Evolutionary conservation across 1,140 invertebrate genomes (phyloP), one percentile per base, ranked within the genome.

Genomic region (Cherax destructor): DNA sequence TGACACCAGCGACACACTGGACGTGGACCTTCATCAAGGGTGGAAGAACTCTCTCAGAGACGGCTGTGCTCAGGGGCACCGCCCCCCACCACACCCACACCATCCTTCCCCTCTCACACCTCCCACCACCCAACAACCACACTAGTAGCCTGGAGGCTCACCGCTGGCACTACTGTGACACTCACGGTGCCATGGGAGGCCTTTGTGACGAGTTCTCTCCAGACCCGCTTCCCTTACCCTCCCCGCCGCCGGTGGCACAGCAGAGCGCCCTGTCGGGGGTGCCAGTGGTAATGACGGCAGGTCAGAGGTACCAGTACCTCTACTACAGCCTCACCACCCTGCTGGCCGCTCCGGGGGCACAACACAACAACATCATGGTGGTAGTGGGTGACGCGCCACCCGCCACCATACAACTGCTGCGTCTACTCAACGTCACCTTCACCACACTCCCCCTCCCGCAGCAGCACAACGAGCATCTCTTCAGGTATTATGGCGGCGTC

Each of bases 21-120:
- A 91, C 77, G 5, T 92, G 92, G 92, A 76, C 85, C 47, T 92
- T 92, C 69, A 50, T 92, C 77, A 92, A 92, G 59, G 92, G 92
- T n/a, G 92, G 92, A 13, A 84, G 92, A 3, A 92, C 92, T 1
- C 76, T 92, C 24, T 74, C 72, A 21, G 92, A 92, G 80, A 80
- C 87, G 9, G 88, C 69, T 1, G 74, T 92, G 10, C n/a, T 87
- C 24, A 16, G 41, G 65, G 86, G 76, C 81, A 3, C 61, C 13
- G 72, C 77, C 56, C 50, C 61, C 56, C 79, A 74, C 13, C 78
- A 83, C 50, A 69, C 85, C n/a, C 69, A 84, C 41, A 30, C 56
- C n/a, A 24, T 65, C 74, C 72, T 79, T 61, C 65, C 85, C 21
- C 50, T 77, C 47, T 77, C 69, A 72, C 72, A 56, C 74, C 52